Evolutionary conservation across 2,797 vertebrate species (phyloP).

Genomic region (Eupleurogrammus muticus): DNA sequence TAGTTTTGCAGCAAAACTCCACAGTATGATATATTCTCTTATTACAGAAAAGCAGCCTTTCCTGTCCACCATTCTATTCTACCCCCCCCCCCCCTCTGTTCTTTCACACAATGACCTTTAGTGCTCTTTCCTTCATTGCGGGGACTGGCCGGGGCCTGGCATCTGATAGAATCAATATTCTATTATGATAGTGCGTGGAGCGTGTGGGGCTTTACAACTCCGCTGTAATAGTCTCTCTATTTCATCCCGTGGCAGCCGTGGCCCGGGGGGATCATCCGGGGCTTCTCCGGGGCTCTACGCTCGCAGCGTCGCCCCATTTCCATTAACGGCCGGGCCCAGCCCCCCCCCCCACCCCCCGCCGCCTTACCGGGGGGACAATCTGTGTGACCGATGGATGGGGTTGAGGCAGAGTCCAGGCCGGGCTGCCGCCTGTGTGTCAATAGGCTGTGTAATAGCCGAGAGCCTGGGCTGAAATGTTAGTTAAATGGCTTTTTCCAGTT

Average conservation of each 20-base stretch:
- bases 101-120: constrained; percentile 91
- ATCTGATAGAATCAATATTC: constrained; percentile 97
- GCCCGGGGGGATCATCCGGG: constrained; percentile 81
- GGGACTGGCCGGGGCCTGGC: constrained; percentile 88
- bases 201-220: constrained; percentile 86
- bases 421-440: constrained; percentile 77
- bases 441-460: constrained; percentile 79
- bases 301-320: constrained; percentile 83
- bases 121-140: constrained; percentile 86
- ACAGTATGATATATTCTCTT: constrained; percentile 18
- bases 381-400: constrained; percentile 79
- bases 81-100: constrained; percentile 71
- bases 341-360: too few species aligned
- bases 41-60: constrained; percentile 49
- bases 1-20: not conserved
- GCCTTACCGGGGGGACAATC: constrained; percentile 81
- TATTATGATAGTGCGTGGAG: constrained; percentile 90
- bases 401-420: constrained; percentile 76
- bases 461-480: constrained; percentile 74
- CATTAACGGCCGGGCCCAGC: constrained; percentile 79
- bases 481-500: constrained; percentile 75
- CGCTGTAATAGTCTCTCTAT: constrained; percentile 88
- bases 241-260: constrained; percentile 86
- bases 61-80: constrained; percentile 58
- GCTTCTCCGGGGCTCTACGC: constrained; percentile 83